These are phyloP conservation scores for Megalops atlanticus DNA, from an alignment of 2,113 vertebrate genomes.

Conservation along the genomic window DNA sequence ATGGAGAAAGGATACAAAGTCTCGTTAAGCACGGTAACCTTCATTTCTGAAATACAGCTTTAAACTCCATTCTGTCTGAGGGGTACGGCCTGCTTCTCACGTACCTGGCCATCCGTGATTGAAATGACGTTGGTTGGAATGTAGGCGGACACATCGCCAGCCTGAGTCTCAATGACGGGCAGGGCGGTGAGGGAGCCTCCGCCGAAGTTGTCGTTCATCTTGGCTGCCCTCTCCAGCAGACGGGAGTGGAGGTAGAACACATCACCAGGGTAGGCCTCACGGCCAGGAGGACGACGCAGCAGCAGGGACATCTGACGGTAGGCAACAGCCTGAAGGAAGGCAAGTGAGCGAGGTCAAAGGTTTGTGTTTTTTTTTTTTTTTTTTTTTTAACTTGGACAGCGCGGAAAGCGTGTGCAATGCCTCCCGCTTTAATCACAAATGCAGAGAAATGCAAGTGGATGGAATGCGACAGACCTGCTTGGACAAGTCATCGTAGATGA, in stretches of 20 bases:
- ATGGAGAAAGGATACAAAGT: neutral
- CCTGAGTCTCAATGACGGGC: conserved; percentile 98
- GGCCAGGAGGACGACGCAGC: conserved; percentile 93
- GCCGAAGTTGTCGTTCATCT: conserved; percentile 96
- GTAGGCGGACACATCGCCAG: conserved; percentile 97
- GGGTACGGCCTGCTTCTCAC: neutral
- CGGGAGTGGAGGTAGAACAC: conserved; percentile 98
- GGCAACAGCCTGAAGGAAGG: conserved; percentile 83
- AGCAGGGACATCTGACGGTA: conserved; percentile 98
- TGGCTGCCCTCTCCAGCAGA: conserved; percentile 94
- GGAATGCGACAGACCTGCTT: conserved; percentile 83
- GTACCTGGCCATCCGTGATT: conserved; percentile 96
- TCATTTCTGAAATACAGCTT: neutral
- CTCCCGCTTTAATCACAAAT: no score
- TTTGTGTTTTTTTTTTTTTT: neutral
- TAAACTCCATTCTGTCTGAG: neutral
- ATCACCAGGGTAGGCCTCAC: conserved; percentile 95
- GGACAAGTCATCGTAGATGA: conserved; percentile 98
- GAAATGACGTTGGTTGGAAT: conserved; percentile 99
- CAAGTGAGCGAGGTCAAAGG: no score
- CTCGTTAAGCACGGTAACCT: neutral
- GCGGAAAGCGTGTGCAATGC: no score
- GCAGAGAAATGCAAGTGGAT: no score
- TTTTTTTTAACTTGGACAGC: neutral
- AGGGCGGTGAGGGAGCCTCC: conserved; percentile 93